phyloP scores from a whole-genome alignment of 1,140 invertebrate species.

The Ganaspis sp. region DNA sequence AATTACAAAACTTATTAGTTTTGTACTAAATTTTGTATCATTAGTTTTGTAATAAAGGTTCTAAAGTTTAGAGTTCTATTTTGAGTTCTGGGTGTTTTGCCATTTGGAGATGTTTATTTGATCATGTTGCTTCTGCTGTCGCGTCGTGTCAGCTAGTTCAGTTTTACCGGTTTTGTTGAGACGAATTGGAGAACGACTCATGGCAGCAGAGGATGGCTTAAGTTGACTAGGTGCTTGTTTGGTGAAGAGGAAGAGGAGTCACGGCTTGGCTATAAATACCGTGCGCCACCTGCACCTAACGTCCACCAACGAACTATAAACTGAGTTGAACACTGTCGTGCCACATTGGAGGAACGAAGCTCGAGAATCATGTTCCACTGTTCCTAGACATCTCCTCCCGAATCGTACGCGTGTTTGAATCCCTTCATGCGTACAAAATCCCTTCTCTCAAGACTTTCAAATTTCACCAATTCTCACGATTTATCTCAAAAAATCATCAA shows the following conservation, averaged over 20 bases:
- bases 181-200: conserved; percentile 35
- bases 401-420: conserved; percentile 58
- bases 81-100: neutral
- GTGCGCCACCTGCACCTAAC: conserved; percentile 73
- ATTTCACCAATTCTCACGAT: neutral
- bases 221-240: conserved; percentile 48
- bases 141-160: conserved; percentile 50
- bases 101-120: neutral
- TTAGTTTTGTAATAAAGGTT: too few species aligned
- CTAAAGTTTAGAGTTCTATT: neutral
- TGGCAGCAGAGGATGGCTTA: conserved; percentile 41
- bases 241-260: conserved; percentile 72
- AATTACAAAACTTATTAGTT: too few species aligned
- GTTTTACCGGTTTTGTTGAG: conserved; percentile 44
- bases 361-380: conserved; percentile 49
- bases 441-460: neutral
- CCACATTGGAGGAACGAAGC: conserved; percentile 44
- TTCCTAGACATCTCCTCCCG: conserved; percentile 48
- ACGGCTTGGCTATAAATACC: conserved; percentile 75
- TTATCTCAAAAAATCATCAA: neutral
- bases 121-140: conserved; percentile 34
- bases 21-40: too few species aligned
- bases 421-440: neutral
- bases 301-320: conserved; percentile 67
- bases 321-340: conserved; percentile 55